A percentile compares a stretch with the other conserved stretches of the same genome.
These are phyloP conservation scores for Thecophora atra DNA, from an alignment of 2,888 invertebrate species.

Conservation along the genomic window DNA sequence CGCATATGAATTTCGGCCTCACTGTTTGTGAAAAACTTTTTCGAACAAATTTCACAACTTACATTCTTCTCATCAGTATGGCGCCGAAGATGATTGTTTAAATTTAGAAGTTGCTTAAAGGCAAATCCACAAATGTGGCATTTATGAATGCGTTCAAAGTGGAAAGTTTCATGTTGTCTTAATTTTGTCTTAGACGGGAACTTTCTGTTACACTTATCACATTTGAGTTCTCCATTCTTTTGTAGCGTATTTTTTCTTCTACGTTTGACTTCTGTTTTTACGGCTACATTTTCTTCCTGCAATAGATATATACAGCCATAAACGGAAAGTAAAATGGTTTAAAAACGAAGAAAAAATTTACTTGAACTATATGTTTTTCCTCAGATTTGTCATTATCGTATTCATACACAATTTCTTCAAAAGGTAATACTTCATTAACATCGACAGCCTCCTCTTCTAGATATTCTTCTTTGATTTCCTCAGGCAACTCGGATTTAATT, in stretches of 20 bases:
- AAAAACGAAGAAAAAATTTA: no score
- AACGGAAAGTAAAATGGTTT: no score
- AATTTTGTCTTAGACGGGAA: slow-evolving; percentile 31
- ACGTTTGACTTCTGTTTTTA: not conserved
- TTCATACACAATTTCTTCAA: not conserved
- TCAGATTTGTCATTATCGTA: not conserved
- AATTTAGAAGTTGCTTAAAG: slow-evolving; percentile 14
- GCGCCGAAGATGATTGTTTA: not conserved
- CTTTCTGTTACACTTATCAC: slow-evolving; percentile 47
- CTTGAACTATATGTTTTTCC: not conserved
- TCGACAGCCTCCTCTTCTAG: not conserved
- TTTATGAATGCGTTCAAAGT: slow-evolving; percentile 21
- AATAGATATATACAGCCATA: not conserved
- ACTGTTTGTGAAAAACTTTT: slow-evolving; percentile 2
- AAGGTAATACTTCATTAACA: not conserved
- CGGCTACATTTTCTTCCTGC: not conserved
- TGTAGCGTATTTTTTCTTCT: not conserved
- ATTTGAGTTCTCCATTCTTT: slow-evolving; percentile 58
- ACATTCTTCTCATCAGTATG: not conserved
- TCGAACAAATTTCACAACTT: not conserved
- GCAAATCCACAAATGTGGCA: slow-evolving; percentile 17
- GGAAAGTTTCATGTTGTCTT: slow-evolving; percentile 35
- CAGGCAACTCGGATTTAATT: not conserved
- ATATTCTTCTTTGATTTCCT: not conserved
- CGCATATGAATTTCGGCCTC: slow-evolving; percentile 6